phyloP scores from a whole-genome alignment of 1,140 invertebrate genomes.

The Leptinotarsa undecemlineata region DNA sequence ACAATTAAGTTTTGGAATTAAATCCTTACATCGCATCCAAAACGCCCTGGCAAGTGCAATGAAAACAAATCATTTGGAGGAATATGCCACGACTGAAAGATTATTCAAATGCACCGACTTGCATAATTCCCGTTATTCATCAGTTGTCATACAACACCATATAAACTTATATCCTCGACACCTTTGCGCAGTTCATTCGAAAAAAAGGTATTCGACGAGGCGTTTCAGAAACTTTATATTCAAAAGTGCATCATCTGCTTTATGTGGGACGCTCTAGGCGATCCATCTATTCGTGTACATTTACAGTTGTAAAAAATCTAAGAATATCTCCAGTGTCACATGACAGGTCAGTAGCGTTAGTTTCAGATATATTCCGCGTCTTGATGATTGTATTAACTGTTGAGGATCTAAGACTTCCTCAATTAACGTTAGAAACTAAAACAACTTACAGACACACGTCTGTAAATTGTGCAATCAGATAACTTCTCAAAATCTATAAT shows the following conservation, averaged over 20 bases:
- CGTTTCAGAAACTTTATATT: constrained; percentile 3
- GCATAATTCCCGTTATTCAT: constrained; percentile 3
- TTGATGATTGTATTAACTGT: too few relatives aligned
- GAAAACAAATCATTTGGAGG: not conserved
- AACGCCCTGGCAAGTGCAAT: too few relatives aligned
- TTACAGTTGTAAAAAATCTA: constrained; percentile 8
- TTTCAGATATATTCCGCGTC: too few relatives aligned
- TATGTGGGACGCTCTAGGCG: constrained; percentile 7
- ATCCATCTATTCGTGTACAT: constrained; percentile 1
- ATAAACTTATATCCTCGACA: not conserved
- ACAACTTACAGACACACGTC: too few relatives aligned
- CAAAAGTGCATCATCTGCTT: constrained; percentile 5
- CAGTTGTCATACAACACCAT: not conserved
- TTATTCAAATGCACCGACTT: not conserved
- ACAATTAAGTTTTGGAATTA: too few relatives aligned
- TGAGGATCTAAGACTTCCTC: too few relatives aligned
- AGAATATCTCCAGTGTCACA: not conserved
- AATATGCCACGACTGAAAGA: not conserved
- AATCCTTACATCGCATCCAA: too few relatives aligned
- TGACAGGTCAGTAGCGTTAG: not conserved
- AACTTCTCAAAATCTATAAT: too few relatives aligned
- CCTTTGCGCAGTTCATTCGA: not conserved
- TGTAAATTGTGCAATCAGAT: too few relatives aligned
- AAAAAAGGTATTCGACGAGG: not conserved
- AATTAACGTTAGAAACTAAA: too few relatives aligned